Percentiles rank a stretch among this genome's conserved stretches.
Conservation (phyloP, 2,888 invertebrate species). For the Macaria liturata region DNA sequence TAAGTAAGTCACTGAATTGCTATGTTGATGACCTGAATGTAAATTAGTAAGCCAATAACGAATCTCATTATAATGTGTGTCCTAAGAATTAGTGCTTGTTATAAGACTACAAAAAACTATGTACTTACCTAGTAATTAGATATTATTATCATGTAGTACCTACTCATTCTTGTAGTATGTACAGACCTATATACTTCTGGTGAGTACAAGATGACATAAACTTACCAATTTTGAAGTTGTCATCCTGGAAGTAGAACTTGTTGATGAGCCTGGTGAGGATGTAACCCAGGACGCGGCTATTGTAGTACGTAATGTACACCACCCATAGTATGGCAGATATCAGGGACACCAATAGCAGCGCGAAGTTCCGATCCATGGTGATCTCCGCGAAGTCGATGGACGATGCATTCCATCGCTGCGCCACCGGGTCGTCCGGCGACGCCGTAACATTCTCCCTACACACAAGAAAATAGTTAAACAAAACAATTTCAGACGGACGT, state of each 20-base stretch:
- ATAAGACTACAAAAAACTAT: too few relatives aligned
- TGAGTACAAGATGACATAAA: constrained; percentile 19
- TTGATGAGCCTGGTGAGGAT: constrained; percentile 95
- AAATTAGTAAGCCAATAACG: too few relatives aligned
- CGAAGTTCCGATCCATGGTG: constrained; percentile 89
- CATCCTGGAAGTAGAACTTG: constrained; percentile 92
- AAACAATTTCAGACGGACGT: constrained; percentile 42
- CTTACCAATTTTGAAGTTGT: constrained; percentile 94
- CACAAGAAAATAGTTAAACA: constrained; percentile 43
- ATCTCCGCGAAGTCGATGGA: constrained; percentile 85
- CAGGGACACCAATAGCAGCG: constrained; percentile 90
- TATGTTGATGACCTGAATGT: too few relatives aligned
- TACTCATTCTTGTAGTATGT: not conserved
- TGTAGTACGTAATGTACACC: constrained; percentile 97
- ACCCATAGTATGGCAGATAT: constrained; percentile 94
- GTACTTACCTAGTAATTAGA: too few relatives aligned
- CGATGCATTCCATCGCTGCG: constrained; percentile 84
- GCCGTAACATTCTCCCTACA: constrained; percentile 67
- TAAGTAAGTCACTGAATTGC: too few relatives aligned
- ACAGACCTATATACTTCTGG: not conserved
- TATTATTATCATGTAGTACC: too few relatives aligned
- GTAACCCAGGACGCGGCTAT: constrained; percentile 95
- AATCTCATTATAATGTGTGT: too few relatives aligned
- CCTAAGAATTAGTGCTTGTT: too few relatives aligned
- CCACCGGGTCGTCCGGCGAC: constrained; percentile 60